phyloP scores from a whole-genome alignment of 1,140 invertebrate species.

The Zophobas morio region DNA sequence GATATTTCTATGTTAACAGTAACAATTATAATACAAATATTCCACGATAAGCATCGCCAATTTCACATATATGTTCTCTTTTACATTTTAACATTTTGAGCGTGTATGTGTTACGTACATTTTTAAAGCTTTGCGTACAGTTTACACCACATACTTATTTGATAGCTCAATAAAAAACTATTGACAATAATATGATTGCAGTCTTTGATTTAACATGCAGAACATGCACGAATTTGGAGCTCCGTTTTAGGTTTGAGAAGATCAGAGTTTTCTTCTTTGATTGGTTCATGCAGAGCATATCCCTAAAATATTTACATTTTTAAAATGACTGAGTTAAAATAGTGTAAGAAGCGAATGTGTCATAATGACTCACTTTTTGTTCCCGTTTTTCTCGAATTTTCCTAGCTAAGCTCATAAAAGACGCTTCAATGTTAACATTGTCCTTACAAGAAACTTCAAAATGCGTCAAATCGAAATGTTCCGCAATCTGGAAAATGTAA shows the following conservation, averaged over 20 bases:
- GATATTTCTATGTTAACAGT: not conserved
- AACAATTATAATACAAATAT: conserved; percentile 6
- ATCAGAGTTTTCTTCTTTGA: conserved; percentile 54
- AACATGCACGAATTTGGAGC: conserved; percentile 55
- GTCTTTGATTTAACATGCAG: conserved; percentile 55
- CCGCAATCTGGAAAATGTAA: conserved; percentile 80
- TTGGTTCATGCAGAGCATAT: conserved; percentile 56
- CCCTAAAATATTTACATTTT: conserved; percentile 51
- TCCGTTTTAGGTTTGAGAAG: conserved; percentile 57
- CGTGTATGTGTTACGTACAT: conserved; percentile 43
- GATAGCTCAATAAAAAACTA: conserved; percentile 49
- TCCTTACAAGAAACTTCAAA: conserved; percentile 94
- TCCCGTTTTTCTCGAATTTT: conserved; percentile 86
- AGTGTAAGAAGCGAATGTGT: too few species aligned
- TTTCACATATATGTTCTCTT: conserved; percentile 9
- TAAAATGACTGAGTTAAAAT: not conserved
- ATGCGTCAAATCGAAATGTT: conserved; percentile 93
- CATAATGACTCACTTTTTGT: conserved; percentile 72
- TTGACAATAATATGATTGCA: conserved; percentile 40
- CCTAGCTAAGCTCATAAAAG: conserved; percentile 85
- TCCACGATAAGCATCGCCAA: conserved; percentile 11
- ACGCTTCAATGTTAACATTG: conserved; percentile 91
- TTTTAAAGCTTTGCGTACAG: conserved; percentile 34
- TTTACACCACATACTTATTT: conserved; percentile 44
- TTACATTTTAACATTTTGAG: conserved; percentile 49